Evolutionary conservation across 1,140 invertebrate species (phyloP), one percentile per base, ranked within the genome.

Genomic region (Neomicropteryx cornuta): DNA sequence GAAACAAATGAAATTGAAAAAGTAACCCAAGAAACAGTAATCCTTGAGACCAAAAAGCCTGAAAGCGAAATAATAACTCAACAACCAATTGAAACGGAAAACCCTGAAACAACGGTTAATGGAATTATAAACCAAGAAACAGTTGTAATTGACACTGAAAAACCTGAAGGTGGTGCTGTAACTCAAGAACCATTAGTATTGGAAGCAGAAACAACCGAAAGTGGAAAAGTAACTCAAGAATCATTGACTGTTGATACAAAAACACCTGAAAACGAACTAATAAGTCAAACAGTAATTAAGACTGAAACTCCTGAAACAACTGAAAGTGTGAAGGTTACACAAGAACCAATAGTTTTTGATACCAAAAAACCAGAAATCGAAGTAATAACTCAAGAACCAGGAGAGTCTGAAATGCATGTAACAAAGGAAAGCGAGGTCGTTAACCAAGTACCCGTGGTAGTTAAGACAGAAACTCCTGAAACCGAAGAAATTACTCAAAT

Each of bases 331-430:
- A 38, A 52, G 37, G 38, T 31, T 32, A 19, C 41, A 39, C 40
- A 17, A 52, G 45, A 54, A 55, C 43, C 21, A 54, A 41, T 23
- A 36, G 33, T 27, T 32, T 43, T 27, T 24, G 35, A 28, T 27
- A 13, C 20, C 10, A 33, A 18, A 21, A 33, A 3, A 11, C 3
- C n/a, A 27, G 38, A 46, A 46, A 14, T 40, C 30, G 41, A 41
- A 47, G 36, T 30, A 39, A 40, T 21, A 11, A 14, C 16, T 21
- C 21, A 4, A 40, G 13, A 30, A 20, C 18, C 31, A 5, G 37
- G 13, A 17, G 30, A 39, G 6, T 11, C 42, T 10, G 37, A 44
- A 16, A 40, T 39, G 16, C 20, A 13, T 6, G 23, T n/a, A 42
- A 8, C 43, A 8, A 43, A 43, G 0, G 41, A 40, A 39, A 17